phyloP scores from a whole-genome alignment of 2,888 invertebrate genomes.

The Dicranocentrus wangi region DNA sequence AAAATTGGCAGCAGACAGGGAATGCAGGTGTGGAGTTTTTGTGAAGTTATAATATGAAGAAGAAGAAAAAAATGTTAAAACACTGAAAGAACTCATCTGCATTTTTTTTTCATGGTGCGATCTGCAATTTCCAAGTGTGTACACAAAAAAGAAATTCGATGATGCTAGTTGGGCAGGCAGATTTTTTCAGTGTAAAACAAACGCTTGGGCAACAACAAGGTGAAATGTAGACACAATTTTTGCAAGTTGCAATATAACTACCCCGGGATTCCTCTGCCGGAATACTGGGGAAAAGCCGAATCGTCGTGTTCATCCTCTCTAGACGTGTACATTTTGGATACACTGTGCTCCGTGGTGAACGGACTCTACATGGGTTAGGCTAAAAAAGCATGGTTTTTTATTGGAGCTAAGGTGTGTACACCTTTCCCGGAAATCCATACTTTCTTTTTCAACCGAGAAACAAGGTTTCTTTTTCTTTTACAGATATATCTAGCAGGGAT shows the following conservation, averaged over 20 bases:
- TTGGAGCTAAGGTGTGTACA: constrained; percentile 52
- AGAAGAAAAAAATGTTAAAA: too few relatives aligned
- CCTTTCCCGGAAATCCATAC: constrained; percentile 53
- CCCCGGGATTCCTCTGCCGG: constrained; percentile 58
- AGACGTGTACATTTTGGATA: constrained; percentile 28
- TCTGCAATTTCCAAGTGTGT: too few relatives aligned
- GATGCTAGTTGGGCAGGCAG: too few relatives aligned
- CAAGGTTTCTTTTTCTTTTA: not conserved
- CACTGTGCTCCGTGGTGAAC: constrained; percentile 24
- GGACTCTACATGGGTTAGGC: constrained; percentile 37
- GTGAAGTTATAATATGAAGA: too few relatives aligned
- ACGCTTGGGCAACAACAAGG: too few relatives aligned
- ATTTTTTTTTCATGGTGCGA: too few relatives aligned
- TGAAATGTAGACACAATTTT: constrained; percentile 55
- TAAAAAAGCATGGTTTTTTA: constrained; percentile 44
- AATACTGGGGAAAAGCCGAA: constrained; percentile 53
- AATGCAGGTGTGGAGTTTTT: too few relatives aligned
- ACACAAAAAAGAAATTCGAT: too few relatives aligned
- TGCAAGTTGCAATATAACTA: constrained; percentile 24
- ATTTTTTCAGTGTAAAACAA: too few relatives aligned
- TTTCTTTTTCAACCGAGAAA: not conserved
- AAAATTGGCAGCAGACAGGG: too few relatives aligned
- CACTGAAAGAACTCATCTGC: too few relatives aligned
- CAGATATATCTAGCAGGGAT: too few relatives aligned
- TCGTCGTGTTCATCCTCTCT: constrained; percentile 27